Evolutionary conservation across 1,140 invertebrate genomes (phyloP).

Genomic region (Diachasma alloeum): DNA sequence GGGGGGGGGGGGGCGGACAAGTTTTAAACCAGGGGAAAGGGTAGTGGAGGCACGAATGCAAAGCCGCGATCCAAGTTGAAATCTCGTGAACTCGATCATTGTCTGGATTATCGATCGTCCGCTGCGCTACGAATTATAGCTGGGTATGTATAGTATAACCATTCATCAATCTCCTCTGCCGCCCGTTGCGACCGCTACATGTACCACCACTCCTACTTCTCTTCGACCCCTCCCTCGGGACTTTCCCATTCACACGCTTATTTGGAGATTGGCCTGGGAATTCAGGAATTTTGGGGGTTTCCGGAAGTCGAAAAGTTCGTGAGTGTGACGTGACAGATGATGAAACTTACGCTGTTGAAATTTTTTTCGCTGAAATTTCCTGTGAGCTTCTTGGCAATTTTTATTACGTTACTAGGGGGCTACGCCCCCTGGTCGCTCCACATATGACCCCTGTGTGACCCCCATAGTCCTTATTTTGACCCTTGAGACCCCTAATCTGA

Average conservation of each 20-base stretch:
- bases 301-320: no score
- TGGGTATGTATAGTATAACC: neutral
- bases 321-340: no score
- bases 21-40: neutral
- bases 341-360: no score
- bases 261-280: neutral
- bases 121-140: neutral
- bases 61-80: constrained; percentile 7
- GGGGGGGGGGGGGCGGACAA: neutral
- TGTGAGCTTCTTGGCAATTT: no score
- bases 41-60: neutral
- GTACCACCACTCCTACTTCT: neutral
- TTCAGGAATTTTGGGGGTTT: neutral
- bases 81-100: constrained; percentile 9
- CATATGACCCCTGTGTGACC: no score
- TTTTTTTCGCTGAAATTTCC: no score
- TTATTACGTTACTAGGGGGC: no score
- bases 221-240: neutral
- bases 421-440: no score
- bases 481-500: no score
- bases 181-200: neutral
- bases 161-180: neutral
- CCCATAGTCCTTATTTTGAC: no score
- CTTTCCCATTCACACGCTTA: neutral
- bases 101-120: constrained; percentile 5